phyloP scores from a whole-genome alignment of 35 echinoderm and acorn worm genomes.

The Apostichopus parvimensis region DNA sequence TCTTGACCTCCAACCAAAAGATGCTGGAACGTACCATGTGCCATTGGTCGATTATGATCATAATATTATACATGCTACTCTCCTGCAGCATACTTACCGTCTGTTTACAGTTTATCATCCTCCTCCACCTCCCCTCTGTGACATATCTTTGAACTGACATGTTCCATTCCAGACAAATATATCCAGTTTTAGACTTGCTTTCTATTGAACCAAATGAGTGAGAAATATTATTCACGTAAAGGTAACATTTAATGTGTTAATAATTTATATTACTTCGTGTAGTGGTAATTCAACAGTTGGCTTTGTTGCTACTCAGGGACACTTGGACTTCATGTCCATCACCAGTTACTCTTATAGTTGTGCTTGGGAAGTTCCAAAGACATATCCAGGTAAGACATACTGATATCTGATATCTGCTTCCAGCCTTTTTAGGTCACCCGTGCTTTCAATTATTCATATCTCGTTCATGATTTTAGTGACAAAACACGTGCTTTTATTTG shows the following conservation, averaged over 20 bases:
- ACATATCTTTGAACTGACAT: neutral
- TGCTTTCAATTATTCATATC: too few species aligned
- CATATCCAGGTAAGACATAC: too few species aligned
- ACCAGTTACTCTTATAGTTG: neutral
- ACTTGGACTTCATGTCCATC: neutral
- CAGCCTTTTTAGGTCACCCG: too few species aligned
- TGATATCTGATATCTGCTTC: too few species aligned
- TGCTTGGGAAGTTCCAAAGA: neutral
- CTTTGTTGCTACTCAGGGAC: neutral
- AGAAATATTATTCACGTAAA: neutral
- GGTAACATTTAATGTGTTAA: neutral
- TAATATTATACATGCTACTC: too few species aligned
- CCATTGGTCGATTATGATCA: too few species aligned
- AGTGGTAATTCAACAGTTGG: neutral
- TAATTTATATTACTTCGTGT: neutral
- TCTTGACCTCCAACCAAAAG: too few species aligned
- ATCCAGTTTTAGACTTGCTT: neutral
- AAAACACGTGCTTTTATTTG: too few species aligned
- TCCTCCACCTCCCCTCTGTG: neutral
- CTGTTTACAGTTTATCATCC: neutral
- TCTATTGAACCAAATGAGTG: neutral
- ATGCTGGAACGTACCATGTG: too few species aligned
- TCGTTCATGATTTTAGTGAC: too few species aligned
- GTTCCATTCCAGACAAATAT: neutral
- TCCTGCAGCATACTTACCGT: neutral